Percentiles rank a stretch among this genome's conserved stretches.
These are phyloP conservation scores for Osedax frankpressi DNA, from an alignment of 2,888 invertebrate species.

Conservation along the genomic window DNA sequence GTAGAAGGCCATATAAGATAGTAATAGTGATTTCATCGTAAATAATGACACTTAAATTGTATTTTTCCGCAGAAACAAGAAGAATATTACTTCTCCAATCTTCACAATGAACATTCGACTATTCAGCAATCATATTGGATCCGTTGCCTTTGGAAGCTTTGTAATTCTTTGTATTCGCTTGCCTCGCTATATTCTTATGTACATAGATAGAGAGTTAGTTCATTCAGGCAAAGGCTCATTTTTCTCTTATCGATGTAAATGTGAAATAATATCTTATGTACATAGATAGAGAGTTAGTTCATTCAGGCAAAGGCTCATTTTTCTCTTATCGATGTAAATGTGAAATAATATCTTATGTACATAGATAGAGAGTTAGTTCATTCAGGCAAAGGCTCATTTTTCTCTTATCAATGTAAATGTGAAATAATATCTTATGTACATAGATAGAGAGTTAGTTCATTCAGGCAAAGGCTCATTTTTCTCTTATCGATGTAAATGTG, in stretches of 20 bases:
- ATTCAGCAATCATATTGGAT: constrained; percentile 45
- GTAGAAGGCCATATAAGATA: too few relatives aligned
- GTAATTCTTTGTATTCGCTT: constrained; percentile 46
- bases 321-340: too few relatives aligned
- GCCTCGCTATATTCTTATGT: constrained; percentile 46
- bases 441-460: neutral
- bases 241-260: neutral
- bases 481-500: too few relatives aligned
- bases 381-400: neutral
- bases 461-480: neutral
- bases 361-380: neutral
- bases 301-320: neutral
- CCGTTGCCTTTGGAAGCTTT: constrained; percentile 46
- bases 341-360: constrained; percentile 6
- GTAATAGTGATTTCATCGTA: too few relatives aligned
- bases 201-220: constrained; percentile 29
- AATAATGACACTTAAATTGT: too few relatives aligned
- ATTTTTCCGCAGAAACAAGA: constrained; percentile 37
- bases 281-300: neutral
- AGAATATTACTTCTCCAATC: constrained; percentile 33
- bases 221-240: neutral
- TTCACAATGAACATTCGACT: constrained; percentile 35
- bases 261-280: too few relatives aligned
- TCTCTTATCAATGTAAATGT: too few relatives aligned
- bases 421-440: neutral